These are phyloP conservation scores for Glareola pratincola DNA, from an alignment of 2,113 vertebrate species.

Conservation along the genomic window DNA sequence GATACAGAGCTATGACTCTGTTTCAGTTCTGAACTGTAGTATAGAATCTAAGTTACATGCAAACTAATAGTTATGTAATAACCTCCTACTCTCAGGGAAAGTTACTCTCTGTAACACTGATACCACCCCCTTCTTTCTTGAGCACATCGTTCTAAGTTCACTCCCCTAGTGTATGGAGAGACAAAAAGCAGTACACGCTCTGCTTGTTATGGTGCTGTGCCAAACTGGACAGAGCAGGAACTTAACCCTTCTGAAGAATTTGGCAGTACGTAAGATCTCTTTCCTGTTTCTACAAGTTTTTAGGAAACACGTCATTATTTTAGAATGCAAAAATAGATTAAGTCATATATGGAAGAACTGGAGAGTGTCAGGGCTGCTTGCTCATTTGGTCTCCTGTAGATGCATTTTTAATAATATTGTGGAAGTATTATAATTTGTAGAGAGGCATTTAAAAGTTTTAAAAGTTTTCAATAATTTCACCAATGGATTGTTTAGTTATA, in stretches of 20 bases:
- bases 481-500: background rate
- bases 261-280: background rate
- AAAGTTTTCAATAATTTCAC: background rate
- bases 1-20: background rate
- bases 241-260: background rate
- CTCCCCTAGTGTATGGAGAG: background rate
- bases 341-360: background rate
- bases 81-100: background rate
- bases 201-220: background rate
- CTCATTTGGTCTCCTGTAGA: background rate
- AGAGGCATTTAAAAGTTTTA: background rate
- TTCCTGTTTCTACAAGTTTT: background rate
- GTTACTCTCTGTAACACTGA: fast-evolving
- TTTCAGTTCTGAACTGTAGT: background rate
- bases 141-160: background rate
- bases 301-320: background rate
- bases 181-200: background rate
- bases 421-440: background rate
- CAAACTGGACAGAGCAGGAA: background rate
- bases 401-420: background rate
- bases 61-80: background rate
- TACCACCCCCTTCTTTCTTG: background rate
- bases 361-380: background rate
- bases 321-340: background rate
- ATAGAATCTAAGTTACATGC: background rate